These are phyloP conservation scores for Varanus salvator DNA, from an alignment of 2,113 vertebrate species.

Conservation along the genomic window DNA sequence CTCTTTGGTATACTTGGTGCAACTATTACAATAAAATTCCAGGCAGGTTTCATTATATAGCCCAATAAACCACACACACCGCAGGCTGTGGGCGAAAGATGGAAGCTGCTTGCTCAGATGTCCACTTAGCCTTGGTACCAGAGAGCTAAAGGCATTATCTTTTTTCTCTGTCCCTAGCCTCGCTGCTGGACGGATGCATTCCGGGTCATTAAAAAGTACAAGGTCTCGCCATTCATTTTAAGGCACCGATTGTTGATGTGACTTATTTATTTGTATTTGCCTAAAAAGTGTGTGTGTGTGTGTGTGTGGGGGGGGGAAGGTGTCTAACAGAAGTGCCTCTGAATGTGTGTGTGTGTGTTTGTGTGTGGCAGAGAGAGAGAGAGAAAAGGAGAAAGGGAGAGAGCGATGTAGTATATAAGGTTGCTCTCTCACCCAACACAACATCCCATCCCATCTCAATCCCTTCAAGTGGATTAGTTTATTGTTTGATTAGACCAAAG, in stretches of 20 bases:
- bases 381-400: not conserved
- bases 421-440: slow-evolving; percentile 30
- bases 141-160: not conserved
- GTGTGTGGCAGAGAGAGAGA: not conserved
- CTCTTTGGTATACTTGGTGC: not conserved
- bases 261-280: not conserved
- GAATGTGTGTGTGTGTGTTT: not conserved
- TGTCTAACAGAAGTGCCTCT: slow-evolving; percentile 14
- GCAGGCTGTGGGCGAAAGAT: not conserved
- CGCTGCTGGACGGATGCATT: not conserved
- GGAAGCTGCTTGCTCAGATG: not conserved
- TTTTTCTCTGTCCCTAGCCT: rapidly evolving
- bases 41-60: not conserved
- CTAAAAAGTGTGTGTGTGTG: not conserved
- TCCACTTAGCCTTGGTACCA: not conserved
- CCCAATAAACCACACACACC: not conserved
- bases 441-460: slow-evolving; percentile 54
- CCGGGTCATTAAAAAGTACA: not conserved
- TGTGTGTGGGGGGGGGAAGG: not conserved
- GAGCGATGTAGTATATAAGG: not conserved
- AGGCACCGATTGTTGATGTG: slow-evolving; percentile 28
- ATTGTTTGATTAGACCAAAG: slow-evolving; percentile 73
- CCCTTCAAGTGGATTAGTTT: slow-evolving; percentile 74
- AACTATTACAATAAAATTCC: too few relatives aligned
- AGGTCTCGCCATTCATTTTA: slow-evolving; percentile 2